phyloP scores from a whole-genome alignment of 1,140 invertebrate species.

The Nilaparvata lugens region DNA sequence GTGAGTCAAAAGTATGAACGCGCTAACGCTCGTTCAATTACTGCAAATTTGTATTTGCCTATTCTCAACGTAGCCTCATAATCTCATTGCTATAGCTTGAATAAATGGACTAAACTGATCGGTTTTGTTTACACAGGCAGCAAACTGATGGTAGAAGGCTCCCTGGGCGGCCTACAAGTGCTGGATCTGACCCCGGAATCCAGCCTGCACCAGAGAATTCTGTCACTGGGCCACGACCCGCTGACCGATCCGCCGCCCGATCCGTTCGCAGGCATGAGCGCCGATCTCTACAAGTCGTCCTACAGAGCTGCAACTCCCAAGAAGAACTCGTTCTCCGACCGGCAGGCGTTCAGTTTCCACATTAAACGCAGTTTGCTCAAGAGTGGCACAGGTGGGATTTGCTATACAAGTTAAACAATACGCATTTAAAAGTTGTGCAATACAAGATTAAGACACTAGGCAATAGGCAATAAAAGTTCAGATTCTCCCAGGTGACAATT shows the following conservation, averaged over 20 bases:
- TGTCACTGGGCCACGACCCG: conserved; percentile 75
- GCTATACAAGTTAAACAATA: background rate
- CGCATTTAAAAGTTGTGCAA: too few species aligned
- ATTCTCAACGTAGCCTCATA: background rate
- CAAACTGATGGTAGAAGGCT: conserved; percentile 61
- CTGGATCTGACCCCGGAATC: conserved; percentile 82
- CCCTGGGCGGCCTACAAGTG: conserved; percentile 80
- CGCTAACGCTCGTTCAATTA: too few species aligned
- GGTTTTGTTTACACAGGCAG: conserved; percentile 32
- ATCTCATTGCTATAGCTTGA: background rate
- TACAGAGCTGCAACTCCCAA: conserved; percentile 20
- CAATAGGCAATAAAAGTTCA: too few species aligned
- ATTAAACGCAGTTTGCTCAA: conserved; percentile 40
- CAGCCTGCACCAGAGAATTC: conserved; percentile 69
- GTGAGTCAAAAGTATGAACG: too few species aligned
- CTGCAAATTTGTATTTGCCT: too few species aligned
- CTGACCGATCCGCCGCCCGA: conserved; percentile 37
- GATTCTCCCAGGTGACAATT: too few species aligned
- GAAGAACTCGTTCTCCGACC: conserved; percentile 33
- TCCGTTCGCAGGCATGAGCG: conserved; percentile 28
- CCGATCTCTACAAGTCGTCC: conserved; percentile 40
- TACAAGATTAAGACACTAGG: too few species aligned
- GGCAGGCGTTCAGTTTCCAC: conserved; percentile 55
- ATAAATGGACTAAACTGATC: background rate
- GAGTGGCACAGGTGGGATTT: background rate